Evolutionary conservation across 2,113 vertebrate species (phyloP).

Genomic region (Cygnus atratus): DNA sequence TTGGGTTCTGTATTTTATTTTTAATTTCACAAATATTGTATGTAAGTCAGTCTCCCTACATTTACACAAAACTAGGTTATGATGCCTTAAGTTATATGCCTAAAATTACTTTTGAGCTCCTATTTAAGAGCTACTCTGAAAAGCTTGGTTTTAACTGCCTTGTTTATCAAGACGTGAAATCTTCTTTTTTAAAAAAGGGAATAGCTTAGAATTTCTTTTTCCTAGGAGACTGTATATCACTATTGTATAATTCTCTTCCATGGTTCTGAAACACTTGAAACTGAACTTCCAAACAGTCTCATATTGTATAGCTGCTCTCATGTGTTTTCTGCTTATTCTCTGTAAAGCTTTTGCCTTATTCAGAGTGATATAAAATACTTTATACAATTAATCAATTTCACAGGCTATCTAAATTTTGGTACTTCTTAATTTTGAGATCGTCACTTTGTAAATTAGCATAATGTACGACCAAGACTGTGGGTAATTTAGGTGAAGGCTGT

Average conservation of each 20-base stretch:
- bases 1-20: neutral
- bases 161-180: neutral
- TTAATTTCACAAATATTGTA: neutral
- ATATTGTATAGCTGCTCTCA: neutral
- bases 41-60: too few relatives aligned
- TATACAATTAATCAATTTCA: neutral
- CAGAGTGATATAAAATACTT: neutral
- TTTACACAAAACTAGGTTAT: neutral
- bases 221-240: neutral
- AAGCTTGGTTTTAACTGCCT: neutral
- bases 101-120: neutral
- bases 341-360: neutral
- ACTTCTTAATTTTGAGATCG: neutral
- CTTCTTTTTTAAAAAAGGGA: neutral
- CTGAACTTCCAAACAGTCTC: neutral
- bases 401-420: neutral
- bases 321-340: neutral
- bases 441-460: neutral
- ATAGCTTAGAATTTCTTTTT: neutral
- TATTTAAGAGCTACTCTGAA: neutral
- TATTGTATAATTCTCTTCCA: neutral
- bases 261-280: neutral
- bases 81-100: neutral
- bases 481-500: neutral
- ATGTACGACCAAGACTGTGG: accelerated